Percentiles rank a stretch among this genome's conserved stretches.
Conservation (phyloP, 2,797 vertebrate genomes). For the Manis javanica region DNA sequence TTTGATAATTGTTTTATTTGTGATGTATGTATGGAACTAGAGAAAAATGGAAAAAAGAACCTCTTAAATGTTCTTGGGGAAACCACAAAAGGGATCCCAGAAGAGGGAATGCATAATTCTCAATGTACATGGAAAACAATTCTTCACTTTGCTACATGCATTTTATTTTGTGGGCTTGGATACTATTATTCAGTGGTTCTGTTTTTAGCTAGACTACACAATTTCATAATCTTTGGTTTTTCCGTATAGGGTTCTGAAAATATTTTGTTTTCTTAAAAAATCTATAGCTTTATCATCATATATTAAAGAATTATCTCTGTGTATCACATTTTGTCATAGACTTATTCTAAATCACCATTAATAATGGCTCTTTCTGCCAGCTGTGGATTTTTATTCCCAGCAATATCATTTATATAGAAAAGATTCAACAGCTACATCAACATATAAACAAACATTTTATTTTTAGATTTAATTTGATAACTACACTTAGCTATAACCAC, state of each 20-base stretch:
- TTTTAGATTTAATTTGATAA: constrained; percentile 13
- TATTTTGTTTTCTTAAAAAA: constrained; percentile 9
- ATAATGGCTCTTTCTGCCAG: constrained; percentile 4
- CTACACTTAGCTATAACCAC: constrained; percentile 23
- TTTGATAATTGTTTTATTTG: constrained; percentile 15
- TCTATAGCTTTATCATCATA: constrained; percentile 5
- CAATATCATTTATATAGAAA: background rate
- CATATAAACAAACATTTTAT: constrained; percentile 52
- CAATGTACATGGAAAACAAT: background rate
- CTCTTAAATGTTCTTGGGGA: background rate
- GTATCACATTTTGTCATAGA: constrained; percentile 2
- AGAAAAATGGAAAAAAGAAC: background rate
- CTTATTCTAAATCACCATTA: constrained; percentile 13
- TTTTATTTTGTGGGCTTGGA: constrained; percentile 30
- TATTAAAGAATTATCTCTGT: background rate
- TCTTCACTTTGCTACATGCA: background rate
- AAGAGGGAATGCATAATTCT: background rate
- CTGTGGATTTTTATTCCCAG: constrained; percentile 24
- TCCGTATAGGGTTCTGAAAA: background rate
- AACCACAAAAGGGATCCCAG: background rate
- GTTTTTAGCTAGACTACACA: background rate
- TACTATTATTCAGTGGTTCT: background rate
- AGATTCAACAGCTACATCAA: background rate
- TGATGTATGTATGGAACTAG: background rate
- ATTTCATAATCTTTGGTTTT: constrained; percentile 25